phyloP scores from a whole-genome alignment of 2,888 invertebrate species.

The Orchesellides sinensis region DNA sequence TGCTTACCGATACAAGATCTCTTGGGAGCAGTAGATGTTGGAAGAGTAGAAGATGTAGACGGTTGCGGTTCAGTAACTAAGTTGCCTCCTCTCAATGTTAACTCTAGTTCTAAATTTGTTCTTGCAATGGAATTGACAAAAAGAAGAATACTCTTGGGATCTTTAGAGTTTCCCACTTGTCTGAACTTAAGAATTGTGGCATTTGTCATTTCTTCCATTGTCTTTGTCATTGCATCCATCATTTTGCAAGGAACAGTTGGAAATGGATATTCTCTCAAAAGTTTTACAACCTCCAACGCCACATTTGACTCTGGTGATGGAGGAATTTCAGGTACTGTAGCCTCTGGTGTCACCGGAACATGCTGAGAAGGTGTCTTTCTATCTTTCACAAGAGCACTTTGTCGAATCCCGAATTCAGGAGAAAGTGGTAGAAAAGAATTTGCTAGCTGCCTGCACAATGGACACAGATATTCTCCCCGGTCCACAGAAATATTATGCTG shows the following conservation, averaged over 20 bases:
- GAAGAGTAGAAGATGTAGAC: slow-evolving; percentile 76
- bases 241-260: slow-evolving; percentile 78
- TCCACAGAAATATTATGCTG: slow-evolving; percentile 85
- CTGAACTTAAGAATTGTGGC: slow-evolving; percentile 89
- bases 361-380: slow-evolving; percentile 63
- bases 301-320: slow-evolving; percentile 73
- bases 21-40: slow-evolving; percentile 80
- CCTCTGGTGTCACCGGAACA: slow-evolving; percentile 71
- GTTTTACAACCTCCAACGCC: slow-evolving; percentile 73
- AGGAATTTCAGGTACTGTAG: slow-evolving; percentile 73
- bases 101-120: slow-evolving; percentile 94
- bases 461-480: slow-evolving; percentile 58
- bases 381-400: slow-evolving; percentile 74
- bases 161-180: slow-evolving; percentile 79
- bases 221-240: slow-evolving; percentile 92
- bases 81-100: slow-evolving; percentile 92
- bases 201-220: slow-evolving; percentile 96
- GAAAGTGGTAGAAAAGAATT: slow-evolving; percentile 88
- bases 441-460: slow-evolving; percentile 89
- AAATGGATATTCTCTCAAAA: slow-evolving; percentile 74
- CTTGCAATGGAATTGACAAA: slow-evolving; percentile 93
- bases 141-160: slow-evolving; percentile 87
- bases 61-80: slow-evolving; percentile 78
- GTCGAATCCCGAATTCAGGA: slow-evolving; percentile 74
- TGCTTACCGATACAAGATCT: slow-evolving; percentile 87